Base-by-base conservation (phyloP, 2,797 vertebrate genomes). In the Chloroceryle inda region DNA sequence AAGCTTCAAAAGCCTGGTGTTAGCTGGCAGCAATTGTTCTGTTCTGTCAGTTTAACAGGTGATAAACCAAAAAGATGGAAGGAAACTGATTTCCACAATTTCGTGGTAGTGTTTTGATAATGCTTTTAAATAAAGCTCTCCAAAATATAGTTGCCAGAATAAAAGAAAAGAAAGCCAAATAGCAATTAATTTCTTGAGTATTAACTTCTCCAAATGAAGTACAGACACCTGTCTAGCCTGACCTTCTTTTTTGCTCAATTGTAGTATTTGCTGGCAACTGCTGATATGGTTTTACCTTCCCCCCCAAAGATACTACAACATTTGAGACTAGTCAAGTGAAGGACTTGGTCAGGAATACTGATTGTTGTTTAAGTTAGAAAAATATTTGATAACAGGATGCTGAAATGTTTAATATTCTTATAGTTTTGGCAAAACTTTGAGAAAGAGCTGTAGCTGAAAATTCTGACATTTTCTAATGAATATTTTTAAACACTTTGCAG, bases 41-140 rank as follows among this genome's bases (percentile, higher is more conserved):
- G 14, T 92, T 93, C 95, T 93, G 91, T 93, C 93, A 89, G 21
- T 23, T 92, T 68, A 85, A 78, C 38, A 83, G 56, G 53, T 67
- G 52, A 89, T 79, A 93, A 94, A 42, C 61, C 47, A 81, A 69
- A 89, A 94, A 71, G 27, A 63, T 73, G 38, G 47, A 94, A 93
- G 67, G 37, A 91, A 91, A 55, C 8, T 69, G 55, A 38, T 66
- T 75, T 68, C 61, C 53, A 37, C 37, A 63, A 27, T 75, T 82
- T 82, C 31, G 23, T 44, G 3, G 20, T 18, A 37, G 20, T 47
- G 19, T 59, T 92, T 63, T 62, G 27, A 61, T 56, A 69, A 13
- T 8, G 24, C 24, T 71, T 93, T 89, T 72, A 49, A 80, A 81
- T 16, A 74, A 61, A 68, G 7, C 2, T 61, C 10, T 81, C 27